Evolutionary conservation across 2,797 vertebrate genomes (phyloP), one percentile per base, ranked within the genome.

Genomic region (Syngnathus acus): DNA sequence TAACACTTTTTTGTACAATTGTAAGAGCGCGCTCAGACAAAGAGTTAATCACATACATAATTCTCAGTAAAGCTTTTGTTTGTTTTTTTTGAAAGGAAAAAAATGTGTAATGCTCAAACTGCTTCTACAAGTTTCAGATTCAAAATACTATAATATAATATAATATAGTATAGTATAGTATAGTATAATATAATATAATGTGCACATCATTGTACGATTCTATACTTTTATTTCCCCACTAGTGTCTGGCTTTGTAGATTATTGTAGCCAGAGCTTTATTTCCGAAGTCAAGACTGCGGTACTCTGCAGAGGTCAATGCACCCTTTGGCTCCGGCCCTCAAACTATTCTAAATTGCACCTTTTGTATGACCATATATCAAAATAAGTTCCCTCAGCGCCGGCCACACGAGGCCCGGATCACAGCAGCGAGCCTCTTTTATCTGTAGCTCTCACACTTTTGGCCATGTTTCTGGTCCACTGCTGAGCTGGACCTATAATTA

Each of bases 391-490:
- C 83, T 83, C 78, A 74, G 78, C 67, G 63, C 55, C 72, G 76
- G 68, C 88, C 87, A 64, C 88, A 86, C 68, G 57, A 77, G 72
- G 77, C 79, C 83, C 78, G 78, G 84, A 89, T 89, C 87, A 83
- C 83, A 86, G 84, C 73, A 81, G 76, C 72, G 72, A 79, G 78
- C 74, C 73, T 84, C 85, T 86, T 84, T 84, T 79, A 84, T 88
- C 85, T 77, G 80, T 72, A 68, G 84, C 84, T 75, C 86, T 88
- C 88, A 88, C 89, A 88, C 86, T 82, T 82, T 82, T 78, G 88
- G 84, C 84, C 72, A 68, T 87, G 86, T 90, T 87, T 89, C 86
- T 90, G 85, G 88, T 89, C 81, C 76, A 23, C 78, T 81, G 79
- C 80, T 84, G 81, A 86, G 78, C 79, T 73, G 40, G 76, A 80